phyloP scores from a whole-genome alignment of 2,888 invertebrate genomes.

The Microctonus hyperodae region DNA sequence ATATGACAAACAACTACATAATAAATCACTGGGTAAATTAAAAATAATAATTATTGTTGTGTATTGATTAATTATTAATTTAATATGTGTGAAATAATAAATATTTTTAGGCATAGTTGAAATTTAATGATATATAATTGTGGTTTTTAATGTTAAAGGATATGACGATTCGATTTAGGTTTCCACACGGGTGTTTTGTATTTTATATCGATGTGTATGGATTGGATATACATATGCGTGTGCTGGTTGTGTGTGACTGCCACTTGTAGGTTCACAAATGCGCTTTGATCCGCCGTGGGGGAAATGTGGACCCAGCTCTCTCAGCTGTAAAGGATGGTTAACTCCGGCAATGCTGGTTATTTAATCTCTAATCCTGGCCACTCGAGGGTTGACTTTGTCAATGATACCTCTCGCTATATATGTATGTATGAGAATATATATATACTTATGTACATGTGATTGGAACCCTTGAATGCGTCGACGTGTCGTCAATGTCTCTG shows the following conservation, averaged over 20 bases:
- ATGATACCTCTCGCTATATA: conserved; percentile 41
- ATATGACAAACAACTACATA: neutral
- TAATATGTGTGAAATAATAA: neutral
- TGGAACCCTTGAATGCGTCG: neutral
- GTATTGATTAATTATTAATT: no score
- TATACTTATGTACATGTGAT: conserved; percentile 27
- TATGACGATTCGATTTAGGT: conserved; percentile 12
- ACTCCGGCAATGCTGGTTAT: conserved; percentile 51
- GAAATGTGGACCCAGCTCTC: conserved; percentile 13
- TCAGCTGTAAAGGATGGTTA: conserved; percentile 25
- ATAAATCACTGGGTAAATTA: no score
- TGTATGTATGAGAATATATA: conserved; percentile 32
- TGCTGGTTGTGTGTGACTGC: neutral
- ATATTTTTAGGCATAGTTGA: neutral
- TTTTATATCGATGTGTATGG: neutral
- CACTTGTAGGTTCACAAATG: conserved; percentile 25
- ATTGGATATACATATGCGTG: no score
- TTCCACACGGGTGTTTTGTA: conserved; percentile 10
- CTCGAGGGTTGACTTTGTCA: conserved; percentile 54
- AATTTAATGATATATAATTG: neutral
- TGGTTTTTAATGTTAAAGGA: neutral
- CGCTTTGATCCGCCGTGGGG: conserved; percentile 21
- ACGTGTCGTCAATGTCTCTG: neutral
- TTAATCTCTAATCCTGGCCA: conserved; percentile 61
- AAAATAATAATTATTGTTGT: no score